phyloP scores from a whole-genome alignment of 1,140 invertebrate genomes.

The Micrasema longulum region DNA sequence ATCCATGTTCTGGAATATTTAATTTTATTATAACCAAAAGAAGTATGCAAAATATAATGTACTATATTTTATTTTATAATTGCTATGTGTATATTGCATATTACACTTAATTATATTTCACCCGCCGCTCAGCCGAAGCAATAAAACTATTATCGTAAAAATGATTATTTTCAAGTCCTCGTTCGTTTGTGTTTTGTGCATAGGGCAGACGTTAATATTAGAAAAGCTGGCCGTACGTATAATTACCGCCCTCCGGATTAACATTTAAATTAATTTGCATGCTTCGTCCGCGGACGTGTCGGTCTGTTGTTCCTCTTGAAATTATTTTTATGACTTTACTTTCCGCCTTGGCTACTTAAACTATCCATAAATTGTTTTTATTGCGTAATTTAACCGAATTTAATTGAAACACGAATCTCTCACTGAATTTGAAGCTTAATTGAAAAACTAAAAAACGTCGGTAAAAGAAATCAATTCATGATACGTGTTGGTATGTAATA shows the following conservation, averaged over 20 bases:
- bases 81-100: too few relatives aligned
- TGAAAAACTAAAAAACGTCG: conserved; percentile 7
- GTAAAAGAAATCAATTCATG: conserved; percentile 12
- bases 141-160: too few relatives aligned
- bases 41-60: too few relatives aligned
- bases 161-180: too few relatives aligned
- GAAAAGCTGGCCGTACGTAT: too few relatives aligned
- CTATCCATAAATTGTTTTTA: conserved; percentile 15
- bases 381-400: conserved; percentile 22
- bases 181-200: too few relatives aligned
- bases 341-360: conserved; percentile 10
- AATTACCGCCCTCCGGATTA: neutral
- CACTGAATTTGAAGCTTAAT: conserved; percentile 2
- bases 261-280: neutral
- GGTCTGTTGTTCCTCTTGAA: conserved; percentile 11
- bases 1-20: too few relatives aligned
- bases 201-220: too few relatives aligned
- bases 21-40: too few relatives aligned
- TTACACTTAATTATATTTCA: too few relatives aligned
- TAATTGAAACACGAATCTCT: conserved; percentile 1
- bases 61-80: too few relatives aligned
- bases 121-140: too few relatives aligned
- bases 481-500: neutral
- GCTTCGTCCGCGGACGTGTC: neutral
- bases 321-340: conserved; percentile 7